A percentile compares a stretch with the other conserved stretches of the same genome.
phyloP scores from a whole-genome alignment of 2,888 invertebrate species.

The Timema cristinae region DNA sequence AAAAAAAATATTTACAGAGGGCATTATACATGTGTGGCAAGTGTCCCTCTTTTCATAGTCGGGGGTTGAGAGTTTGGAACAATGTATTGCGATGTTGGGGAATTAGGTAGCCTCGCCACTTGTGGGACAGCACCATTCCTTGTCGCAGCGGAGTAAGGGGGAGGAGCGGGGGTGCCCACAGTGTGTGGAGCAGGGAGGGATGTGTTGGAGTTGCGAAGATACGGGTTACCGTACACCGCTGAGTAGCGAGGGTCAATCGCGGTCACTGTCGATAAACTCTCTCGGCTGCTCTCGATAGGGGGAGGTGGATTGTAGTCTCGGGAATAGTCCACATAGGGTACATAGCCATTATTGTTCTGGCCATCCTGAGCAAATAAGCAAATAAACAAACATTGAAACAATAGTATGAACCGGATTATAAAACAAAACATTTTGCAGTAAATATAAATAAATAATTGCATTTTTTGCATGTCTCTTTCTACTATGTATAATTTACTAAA shows the following conservation, averaged over 20 bases:
- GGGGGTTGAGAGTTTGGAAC: constrained; percentile 53
- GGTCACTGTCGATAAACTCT: constrained; percentile 22
- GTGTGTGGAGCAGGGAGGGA: constrained; percentile 56
- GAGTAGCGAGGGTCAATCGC: constrained; percentile 79
- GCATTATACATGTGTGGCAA: constrained; percentile 58
- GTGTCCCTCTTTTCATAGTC: constrained; percentile 58
- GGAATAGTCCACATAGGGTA: constrained; percentile 83
- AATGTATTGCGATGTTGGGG: constrained; percentile 53
- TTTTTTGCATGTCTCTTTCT: background rate
- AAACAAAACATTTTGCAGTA: background rate
- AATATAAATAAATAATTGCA: background rate
- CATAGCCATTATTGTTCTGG: constrained; percentile 79
- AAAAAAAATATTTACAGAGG: constrained; percentile 1
- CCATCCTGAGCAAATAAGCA: constrained; percentile 57
- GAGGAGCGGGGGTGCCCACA: constrained; percentile 42
- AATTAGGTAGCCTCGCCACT: constrained; percentile 49
- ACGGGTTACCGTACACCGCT: constrained; percentile 82
- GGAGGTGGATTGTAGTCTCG: constrained; percentile 86
- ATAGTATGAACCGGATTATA: background rate
- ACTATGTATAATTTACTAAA: background rate
- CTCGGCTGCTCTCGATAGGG: constrained; percentile 42
- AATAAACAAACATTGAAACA: constrained; percentile 5
- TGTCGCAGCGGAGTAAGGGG: constrained; percentile 37
- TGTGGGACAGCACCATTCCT: constrained; percentile 52
- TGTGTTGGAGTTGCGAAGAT: constrained; percentile 65